Evolutionary conservation across 2,797 vertebrate species (phyloP).

Genomic region (Novumbra hubbsi): DNA sequence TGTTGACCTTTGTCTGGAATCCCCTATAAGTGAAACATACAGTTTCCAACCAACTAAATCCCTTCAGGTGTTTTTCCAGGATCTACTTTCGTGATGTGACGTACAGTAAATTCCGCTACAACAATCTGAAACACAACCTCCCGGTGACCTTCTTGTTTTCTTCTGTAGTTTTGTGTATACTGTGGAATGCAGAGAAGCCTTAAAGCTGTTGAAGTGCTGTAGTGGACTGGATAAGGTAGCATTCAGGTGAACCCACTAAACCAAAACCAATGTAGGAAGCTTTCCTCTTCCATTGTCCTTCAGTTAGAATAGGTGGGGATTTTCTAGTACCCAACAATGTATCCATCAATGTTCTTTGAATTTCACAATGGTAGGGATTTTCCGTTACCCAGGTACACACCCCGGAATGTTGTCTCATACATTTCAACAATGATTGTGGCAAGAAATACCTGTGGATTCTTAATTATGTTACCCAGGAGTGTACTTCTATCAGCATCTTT

Average conservation of each 20-base stretch:
- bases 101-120: too few relatives aligned
- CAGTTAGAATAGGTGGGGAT: conserved; percentile 17
- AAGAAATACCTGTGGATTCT: too few relatives aligned
- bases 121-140: neutral
- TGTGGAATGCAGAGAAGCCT: conserved; percentile 1
- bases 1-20: too few relatives aligned
- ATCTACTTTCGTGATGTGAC: too few relatives aligned
- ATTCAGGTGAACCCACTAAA: conserved; percentile 9
- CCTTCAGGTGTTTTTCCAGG: too few relatives aligned
- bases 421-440: too few relatives aligned
- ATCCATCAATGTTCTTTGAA: conserved; percentile 21
- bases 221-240: conserved; percentile 5
- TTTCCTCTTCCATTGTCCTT: conserved; percentile 7
- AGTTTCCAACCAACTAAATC: too few relatives aligned
- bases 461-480: too few relatives aligned
- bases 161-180: neutral
- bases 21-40: too few relatives aligned
- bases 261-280: conserved; percentile 6
- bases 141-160: conserved; percentile 7
- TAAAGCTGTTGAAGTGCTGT: neutral
- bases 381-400: neutral
- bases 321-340: conserved; percentile 20
- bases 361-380: neutral
- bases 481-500: too few relatives aligned
- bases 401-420: too few relatives aligned